phyloP scores from a whole-genome alignment of 2,797 vertebrate species.

The Delichon dasypus region DNA sequence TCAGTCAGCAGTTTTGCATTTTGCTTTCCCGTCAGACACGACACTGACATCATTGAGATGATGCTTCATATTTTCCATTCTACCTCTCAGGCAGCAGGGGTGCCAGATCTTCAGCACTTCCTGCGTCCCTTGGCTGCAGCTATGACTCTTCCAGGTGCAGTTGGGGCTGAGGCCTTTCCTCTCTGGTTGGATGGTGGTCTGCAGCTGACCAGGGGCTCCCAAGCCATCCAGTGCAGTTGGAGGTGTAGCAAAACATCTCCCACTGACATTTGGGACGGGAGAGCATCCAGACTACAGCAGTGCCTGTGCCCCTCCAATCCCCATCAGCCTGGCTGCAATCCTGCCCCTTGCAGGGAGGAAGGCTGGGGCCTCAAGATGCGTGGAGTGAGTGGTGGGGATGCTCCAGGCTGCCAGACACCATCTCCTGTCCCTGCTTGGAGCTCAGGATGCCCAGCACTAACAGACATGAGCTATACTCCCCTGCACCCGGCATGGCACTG shows the following conservation, averaged over 20 bases:
- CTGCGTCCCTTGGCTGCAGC: not conserved
- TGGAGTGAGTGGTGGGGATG: not conserved
- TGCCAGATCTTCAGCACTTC: not conserved
- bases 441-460: not conserved
- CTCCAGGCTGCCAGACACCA: not conserved
- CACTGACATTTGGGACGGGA: not conserved
- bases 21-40: not conserved
- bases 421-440: not conserved
- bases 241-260: not conserved
- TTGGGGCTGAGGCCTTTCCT: not conserved
- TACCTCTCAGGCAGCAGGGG: not conserved
- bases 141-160: not conserved
- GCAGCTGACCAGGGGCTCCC: not conserved
- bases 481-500: not conserved
- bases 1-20: constrained; percentile 34
- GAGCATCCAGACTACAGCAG: not conserved
- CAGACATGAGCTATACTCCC: not conserved
- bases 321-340: not conserved
- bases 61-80: constrained; percentile 25
- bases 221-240: not conserved
- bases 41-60: rapidly evolving
- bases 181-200: not conserved
- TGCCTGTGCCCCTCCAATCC: rapidly evolving
- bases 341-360: not conserved
- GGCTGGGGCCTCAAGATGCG: rapidly evolving